Evolutionary conservation across 2,113 vertebrate species (phyloP).

Genomic region (Sander lucioperca): DNA sequence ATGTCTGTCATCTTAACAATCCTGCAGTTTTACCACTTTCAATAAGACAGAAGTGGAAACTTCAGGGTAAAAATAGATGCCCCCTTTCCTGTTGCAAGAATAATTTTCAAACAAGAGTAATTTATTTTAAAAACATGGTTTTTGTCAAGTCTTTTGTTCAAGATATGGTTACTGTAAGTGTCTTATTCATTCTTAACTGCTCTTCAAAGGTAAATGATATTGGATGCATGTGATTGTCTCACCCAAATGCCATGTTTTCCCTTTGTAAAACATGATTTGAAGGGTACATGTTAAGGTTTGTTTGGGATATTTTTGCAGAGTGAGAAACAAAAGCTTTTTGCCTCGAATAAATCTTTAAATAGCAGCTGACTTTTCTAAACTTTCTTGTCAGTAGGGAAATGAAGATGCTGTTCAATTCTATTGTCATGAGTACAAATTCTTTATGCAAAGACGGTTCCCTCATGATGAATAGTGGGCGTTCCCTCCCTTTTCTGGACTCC

Average conservation of each 20-base stretch:
- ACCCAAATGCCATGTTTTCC: neutral
- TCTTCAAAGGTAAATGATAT: constrained; percentile 21
- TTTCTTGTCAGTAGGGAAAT: constrained; percentile 42
- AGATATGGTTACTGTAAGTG: neutral
- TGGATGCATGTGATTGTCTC: constrained; percentile 3
- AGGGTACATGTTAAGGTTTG: neutral
- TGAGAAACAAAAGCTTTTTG: constrained; percentile 27
- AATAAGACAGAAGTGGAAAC: neutral
- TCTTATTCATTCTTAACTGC: constrained; percentile 12
- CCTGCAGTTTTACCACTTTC: neutral
- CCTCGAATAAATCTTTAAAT: constrained; percentile 14
- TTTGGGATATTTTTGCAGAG: neutral
- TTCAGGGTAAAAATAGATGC: neutral
- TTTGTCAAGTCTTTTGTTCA: neutral
- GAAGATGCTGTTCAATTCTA: constrained; percentile 18
- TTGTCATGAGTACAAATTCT: constrained; percentile 28
- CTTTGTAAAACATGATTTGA: constrained; percentile 16
- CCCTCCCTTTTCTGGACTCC: constrained; percentile 26
- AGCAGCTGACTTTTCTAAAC: constrained; percentile 41
- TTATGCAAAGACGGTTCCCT: constrained; percentile 36
- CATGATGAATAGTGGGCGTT: constrained; percentile 37
- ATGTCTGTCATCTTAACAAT: neutral
- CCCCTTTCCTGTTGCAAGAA: neutral
- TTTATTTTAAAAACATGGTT: neutral
- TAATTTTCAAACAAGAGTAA: neutral